phyloP scores from a whole-genome alignment of 2,888 invertebrate genomes.

The Diarsia mendica region DNA sequence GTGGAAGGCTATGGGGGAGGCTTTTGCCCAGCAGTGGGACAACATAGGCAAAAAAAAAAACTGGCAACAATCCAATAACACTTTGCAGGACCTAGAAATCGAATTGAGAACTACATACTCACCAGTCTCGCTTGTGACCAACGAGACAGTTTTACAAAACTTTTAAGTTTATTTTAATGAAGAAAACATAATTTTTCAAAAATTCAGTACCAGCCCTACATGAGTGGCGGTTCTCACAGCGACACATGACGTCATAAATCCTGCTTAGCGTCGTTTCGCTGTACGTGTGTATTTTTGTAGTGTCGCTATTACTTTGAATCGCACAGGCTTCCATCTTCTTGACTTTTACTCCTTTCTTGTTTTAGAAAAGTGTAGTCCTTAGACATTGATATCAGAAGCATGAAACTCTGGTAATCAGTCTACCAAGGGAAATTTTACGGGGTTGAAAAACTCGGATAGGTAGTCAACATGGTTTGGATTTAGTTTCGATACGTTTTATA shows the following conservation, averaged over 20 bases:
- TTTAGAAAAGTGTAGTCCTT: background rate
- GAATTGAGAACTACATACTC: too few relatives aligned
- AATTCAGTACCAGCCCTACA: slow-evolving; percentile 36
- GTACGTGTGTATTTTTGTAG: slow-evolving; percentile 64
- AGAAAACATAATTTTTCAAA: background rate
- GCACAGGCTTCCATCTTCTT: slow-evolving; percentile 38
- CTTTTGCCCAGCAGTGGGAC: too few relatives aligned
- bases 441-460: background rate
- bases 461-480: background rate
- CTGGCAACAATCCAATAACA: too few relatives aligned
- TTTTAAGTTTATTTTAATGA: background rate
- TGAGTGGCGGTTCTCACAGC: slow-evolving; percentile 26
- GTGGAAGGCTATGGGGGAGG: too few relatives aligned
- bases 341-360: slow-evolving; percentile 18
- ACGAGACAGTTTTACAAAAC: too few relatives aligned
- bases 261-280: slow-evolving; percentile 51
- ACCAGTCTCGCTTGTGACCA: too few relatives aligned
- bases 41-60: too few relatives aligned
- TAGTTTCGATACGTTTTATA: background rate
- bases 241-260: slow-evolving; percentile 58
- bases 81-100: too few relatives aligned
- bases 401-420: background rate
- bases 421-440: background rate
- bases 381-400: background rate
- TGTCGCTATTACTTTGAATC: slow-evolving; percentile 44